Evolutionary conservation across 2,888 invertebrate species (phyloP), one percentile per base, ranked within the genome.

Genomic region (Unio delphinus): DNA sequence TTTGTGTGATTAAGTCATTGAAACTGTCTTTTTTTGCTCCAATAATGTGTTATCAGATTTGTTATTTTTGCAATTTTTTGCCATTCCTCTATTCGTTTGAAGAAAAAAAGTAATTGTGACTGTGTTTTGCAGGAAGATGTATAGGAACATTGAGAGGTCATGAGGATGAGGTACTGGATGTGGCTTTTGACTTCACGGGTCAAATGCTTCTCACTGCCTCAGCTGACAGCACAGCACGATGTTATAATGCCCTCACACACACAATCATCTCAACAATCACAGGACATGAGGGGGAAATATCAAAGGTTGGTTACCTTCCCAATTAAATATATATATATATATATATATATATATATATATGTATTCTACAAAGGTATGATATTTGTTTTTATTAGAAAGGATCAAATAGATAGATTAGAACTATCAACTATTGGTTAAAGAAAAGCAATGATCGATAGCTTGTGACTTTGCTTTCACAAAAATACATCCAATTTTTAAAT

Each of bases 131-230:
- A 87, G 87, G 88, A n/a, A 76, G 79, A 18, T 86, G 88, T 78
- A 83, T 89, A 18, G 88, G 87, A 54, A 90, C 90, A 4, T 77
- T 90, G 65, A 75, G 83, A 45, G 90, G 89, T 20, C 90, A 90
- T 75, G 86, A 87, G 0, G 90, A 90, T 79, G 90, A 90, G 92
- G 94, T 95, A 26, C 88, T 95, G 64, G 95, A 95, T 85, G 92
- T 95, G 61, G 92, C 93, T 72, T 95, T 95, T 90, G 94, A 95
- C 91, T 93, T 92, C 89, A 93, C 93, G 0, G 95, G 95, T 0
- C 92, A 93, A 78, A 92, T 92, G 62, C 91, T 95, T 88, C 94
- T 95, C 20, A 94, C 95, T 0, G 93, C 93, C 0, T 94, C 95
- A 64, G 94, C 94, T 81, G 95, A 95, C 87, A 92, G 93, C 68